Base-by-base conservation (phyloP, 2,797 vertebrate genomes). In the Neoniphon sammara region DNA sequence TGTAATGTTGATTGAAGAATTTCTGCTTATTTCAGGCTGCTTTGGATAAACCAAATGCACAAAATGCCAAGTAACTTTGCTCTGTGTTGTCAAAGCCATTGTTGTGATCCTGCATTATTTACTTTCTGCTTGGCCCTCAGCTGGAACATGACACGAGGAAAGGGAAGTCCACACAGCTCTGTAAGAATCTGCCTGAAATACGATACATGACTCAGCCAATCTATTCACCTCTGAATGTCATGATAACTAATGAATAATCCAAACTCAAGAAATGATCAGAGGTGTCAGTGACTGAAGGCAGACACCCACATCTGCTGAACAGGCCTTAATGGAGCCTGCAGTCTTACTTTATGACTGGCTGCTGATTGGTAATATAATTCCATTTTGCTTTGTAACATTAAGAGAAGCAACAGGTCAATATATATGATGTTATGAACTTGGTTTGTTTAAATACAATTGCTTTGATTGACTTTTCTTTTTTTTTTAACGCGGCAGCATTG, bases 221-320 rank as follows among this genome's bases (percentile, higher is more conserved):
- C 56, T 56, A 47, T 68, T 77, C 21, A 75, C 8, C 5, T 2
- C 50, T 71, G 47, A 74, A 55, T 39, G 50, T 23, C 12, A 34
- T 47, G 56, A 34, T 62, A 66, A 75, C 6, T 63, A 57, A 69
- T 83, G 20, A 73, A 67, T 77, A 52, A 53, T 67, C 1, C 1
- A 39, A 59, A 42, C 30, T 23, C 4, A 0, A 69, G 56, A 36
- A 68, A 11, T 49, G 7, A 66, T 44, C 44, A 62, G 7, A 64
- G 2, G 10, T 58, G 66, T 15, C 30, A 54, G 34, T 60, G 64
- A 77, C 30, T 66, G 10, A 70, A 20, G 7, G 42, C 56, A 68
- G 23, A 62, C 25, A 21, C 57, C 25, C 25, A n/a, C 56, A 39
- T 27, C n/a, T 50, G 10, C 54, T 58, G 31, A 18, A 14, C 53